A percentile compares a stretch with the other conserved stretches of the same genome.
These are phyloP conservation scores for Trididemnum miniatum DNA, from an alignment of 23 tunicate genomes.

Conservation along the genomic window DNA sequence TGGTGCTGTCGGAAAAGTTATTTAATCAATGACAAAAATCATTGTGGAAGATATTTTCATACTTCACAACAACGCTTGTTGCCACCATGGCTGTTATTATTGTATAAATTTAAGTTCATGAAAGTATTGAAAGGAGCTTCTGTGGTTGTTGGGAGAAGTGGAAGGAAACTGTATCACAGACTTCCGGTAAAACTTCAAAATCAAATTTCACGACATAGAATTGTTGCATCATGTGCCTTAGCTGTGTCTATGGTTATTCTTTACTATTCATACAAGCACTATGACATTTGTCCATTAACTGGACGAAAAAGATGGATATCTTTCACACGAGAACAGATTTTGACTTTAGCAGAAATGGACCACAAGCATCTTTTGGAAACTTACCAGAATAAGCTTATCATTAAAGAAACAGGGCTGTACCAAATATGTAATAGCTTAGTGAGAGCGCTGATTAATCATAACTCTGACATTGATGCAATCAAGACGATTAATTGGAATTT, in stretches of 20 bases:
- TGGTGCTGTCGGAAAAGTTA: too few species aligned
- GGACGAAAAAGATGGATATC: constrained; percentile 89
- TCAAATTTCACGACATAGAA: constrained; percentile 48
- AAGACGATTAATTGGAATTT: constrained; percentile 69
- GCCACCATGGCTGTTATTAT: constrained; percentile 24
- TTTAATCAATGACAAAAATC: too few species aligned
- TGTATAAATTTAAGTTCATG: constrained; percentile 51
- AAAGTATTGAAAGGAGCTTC: constrained; percentile 65
- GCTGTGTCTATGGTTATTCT: constrained; percentile 19
- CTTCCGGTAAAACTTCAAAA: constrained; percentile 51
- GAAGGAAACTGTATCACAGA: constrained; percentile 51
- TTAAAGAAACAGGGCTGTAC: constrained; percentile 26
- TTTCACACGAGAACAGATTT: constrained; percentile 73
- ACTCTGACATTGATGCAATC: constrained; percentile 60
- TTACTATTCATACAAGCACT: constrained; percentile 73
- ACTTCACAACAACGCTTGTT: not conserved
- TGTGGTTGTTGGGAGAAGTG: constrained; percentile 55
- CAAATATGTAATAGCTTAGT: constrained; percentile 39
- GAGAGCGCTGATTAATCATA: constrained; percentile 21
- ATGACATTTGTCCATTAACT: constrained; percentile 73
- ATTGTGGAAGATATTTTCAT: not conserved
- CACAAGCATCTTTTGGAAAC: constrained; percentile 20
- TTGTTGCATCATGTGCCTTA: constrained; percentile 4
- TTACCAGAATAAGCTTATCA: constrained; percentile 27
- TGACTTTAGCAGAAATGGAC: constrained; percentile 56